These are phyloP conservation scores for Rhingia rostrata DNA, from an alignment of 2,888 invertebrate genomes.

Conservation along the genomic window DNA sequence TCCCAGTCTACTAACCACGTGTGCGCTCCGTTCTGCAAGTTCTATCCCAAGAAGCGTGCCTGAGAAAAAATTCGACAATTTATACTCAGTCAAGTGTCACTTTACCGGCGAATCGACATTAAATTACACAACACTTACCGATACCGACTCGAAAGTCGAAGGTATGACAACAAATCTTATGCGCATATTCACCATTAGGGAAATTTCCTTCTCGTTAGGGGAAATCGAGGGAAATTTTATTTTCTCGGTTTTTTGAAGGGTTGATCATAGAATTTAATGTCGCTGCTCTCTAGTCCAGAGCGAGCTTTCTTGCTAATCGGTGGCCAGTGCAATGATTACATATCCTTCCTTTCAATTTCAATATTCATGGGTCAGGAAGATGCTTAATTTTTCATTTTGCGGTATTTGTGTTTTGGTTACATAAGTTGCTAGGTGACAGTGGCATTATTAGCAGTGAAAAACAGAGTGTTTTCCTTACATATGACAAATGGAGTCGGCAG, in stretches of 20 bases:
- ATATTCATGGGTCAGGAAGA: slow-evolving; percentile 1
- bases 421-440: slow-evolving; percentile 59
- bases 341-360: neutral
- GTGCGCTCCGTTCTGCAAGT: slow-evolving; percentile 6
- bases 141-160: neutral
- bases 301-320: slow-evolving; percentile 52
- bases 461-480: slow-evolving; percentile 18
- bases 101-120: slow-evolving; percentile 48
- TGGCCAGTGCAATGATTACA: neutral
- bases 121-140: slow-evolving; percentile 14
- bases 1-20: slow-evolving; percentile 21
- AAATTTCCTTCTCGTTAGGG: slow-evolving; percentile 22
- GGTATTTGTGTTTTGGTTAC: slow-evolving; percentile 44
- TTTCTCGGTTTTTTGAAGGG: slow-evolving; percentile 20
- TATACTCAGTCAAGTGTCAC: slow-evolving; percentile 32
- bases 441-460: slow-evolving; percentile 41
- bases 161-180: slow-evolving; percentile 31
- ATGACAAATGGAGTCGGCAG: neutral
- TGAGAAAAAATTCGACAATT: slow-evolving; percentile 30
- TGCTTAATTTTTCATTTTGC: neutral
- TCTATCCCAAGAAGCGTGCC: slow-evolving; percentile 25
- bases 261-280: slow-evolving; percentile 22
- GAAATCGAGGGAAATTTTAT: slow-evolving; percentile 20
- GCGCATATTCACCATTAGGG: slow-evolving; percentile 47
- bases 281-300: slow-evolving; percentile 40